These are phyloP conservation scores for Ptyas mucosa DNA, from an alignment of 2,113 vertebrate species.

Conservation along the genomic window DNA sequence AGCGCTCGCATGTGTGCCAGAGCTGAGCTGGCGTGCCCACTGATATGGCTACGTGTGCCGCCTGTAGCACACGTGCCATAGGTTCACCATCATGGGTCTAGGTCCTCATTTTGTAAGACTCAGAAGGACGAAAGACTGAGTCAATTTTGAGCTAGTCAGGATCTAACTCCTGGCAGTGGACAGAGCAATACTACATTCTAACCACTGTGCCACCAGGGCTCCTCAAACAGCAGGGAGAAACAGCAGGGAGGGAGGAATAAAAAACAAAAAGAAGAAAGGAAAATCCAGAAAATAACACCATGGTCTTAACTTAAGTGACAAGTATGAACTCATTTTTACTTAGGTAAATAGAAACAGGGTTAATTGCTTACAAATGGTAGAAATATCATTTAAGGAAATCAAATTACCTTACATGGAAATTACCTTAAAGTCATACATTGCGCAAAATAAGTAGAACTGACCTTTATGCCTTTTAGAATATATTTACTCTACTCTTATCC, in stretches of 20 bases:
- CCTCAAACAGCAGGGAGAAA: too few relatives aligned
- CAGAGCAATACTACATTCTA: too few relatives aligned
- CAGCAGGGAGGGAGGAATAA: neutral
- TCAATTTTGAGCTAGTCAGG: too few relatives aligned
- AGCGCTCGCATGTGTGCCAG: too few relatives aligned
- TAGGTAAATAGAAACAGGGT: neutral
- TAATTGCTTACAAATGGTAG: neutral
- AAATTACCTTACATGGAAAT: neutral
- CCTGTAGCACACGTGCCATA: too few relatives aligned
- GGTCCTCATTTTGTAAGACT: too few relatives aligned
- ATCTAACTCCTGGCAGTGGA: too few relatives aligned
- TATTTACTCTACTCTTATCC: neutral
- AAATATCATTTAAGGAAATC: neutral
- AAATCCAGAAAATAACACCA: neutral
- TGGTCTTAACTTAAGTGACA: neutral
- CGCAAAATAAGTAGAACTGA: neutral
- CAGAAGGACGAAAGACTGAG: too few relatives aligned
- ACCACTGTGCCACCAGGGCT: too few relatives aligned
- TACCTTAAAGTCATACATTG: neutral
- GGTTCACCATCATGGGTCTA: too few relatives aligned
- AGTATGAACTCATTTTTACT: neutral
- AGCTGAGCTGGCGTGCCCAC: too few relatives aligned
- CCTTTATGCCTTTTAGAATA: neutral
- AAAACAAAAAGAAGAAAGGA: neutral
- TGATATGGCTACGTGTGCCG: too few relatives aligned